Evolutionary conservation across 2,888 invertebrate species (phyloP).

Genomic region (Acanthoscelides obtectus): DNA sequence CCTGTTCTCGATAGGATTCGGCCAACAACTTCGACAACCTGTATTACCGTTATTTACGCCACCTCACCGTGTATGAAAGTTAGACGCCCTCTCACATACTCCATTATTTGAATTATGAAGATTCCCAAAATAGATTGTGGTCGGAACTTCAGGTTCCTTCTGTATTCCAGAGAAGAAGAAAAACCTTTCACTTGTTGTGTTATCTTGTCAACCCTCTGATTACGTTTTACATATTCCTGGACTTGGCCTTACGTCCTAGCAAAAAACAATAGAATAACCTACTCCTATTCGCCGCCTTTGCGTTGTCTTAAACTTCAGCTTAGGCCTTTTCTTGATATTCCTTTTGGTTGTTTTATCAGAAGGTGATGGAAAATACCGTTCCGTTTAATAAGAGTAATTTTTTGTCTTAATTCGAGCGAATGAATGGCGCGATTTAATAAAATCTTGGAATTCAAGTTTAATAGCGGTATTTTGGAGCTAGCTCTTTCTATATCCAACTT

Average conservation of each 20-base stretch:
- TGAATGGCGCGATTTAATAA: neutral
- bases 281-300: neutral
- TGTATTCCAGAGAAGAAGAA: neutral
- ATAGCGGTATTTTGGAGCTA: neutral
- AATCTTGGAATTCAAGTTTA: neutral
- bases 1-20: too few species aligned
- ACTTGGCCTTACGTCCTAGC: neutral
- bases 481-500: neutral
- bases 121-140: too few species aligned
- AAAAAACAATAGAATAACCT: neutral
- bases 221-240: neutral
- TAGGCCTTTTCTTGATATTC: neutral
- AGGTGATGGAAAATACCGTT: neutral
- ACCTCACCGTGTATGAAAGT: too few species aligned
- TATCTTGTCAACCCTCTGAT: neutral
- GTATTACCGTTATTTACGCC: too few species aligned
- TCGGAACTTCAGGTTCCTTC: neutral
- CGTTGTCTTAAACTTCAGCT: neutral
- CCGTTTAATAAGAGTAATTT: neutral
- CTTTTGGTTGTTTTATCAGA: neutral
- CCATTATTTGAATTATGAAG: too few species aligned
- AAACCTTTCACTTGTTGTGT: neutral
- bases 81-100: too few species aligned
- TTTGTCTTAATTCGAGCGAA: neutral
- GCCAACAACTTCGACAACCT: too few species aligned